Evolutionary conservation across 2,113 vertebrate species (phyloP), one percentile per base, ranked within the genome.

Genomic region (Thalassoma bifasciatum): DNA sequence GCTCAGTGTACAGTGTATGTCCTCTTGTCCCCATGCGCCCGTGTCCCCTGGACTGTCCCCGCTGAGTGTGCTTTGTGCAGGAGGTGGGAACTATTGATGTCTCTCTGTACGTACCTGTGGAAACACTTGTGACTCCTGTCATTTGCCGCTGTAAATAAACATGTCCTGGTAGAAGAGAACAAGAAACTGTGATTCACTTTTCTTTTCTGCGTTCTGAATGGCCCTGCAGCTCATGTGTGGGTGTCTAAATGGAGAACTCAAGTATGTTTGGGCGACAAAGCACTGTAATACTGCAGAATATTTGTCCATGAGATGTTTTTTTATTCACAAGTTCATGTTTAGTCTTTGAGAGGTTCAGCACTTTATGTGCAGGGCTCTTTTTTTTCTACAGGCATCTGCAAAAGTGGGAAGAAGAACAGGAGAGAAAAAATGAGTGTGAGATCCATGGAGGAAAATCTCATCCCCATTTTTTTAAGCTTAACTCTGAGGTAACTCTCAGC

Each of bases 131-230:
- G 90, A 92, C 88, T 89, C 88, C 88, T 93, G 89, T 91, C 92
- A 93, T 92, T 92, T 89, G 88, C 92, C 85, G 83, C 87, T 94
- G 92, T 94, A 94, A 94, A 94, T 94, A 94, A 94, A 94, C 92
- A 92, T 93, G 90, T 94, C 92, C 92, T 91, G 89, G 88, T 92
- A 92, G 88, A 91, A 91, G 88, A 90, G 72, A 89, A 86, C 40
- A 70, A 66, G 49, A 38, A 7, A 44, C 11, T 26, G 57, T 81
- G 14, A 3, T 86, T 81, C 22, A 10, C 76, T 52, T 75, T 52
- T 72, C 8, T 1, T 65, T 66, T 44, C 4, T 16, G 3, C 4
- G 13, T 61, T 50, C 37, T 53, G 2, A 5, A 10, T 2, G 13
- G 11, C 44, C 64, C 22, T 72, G n/a, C 26, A 40, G 24, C 11